Evolutionary conservation across 2,797 vertebrate genomes (phyloP).

Genomic region (Tinamus major): DNA sequence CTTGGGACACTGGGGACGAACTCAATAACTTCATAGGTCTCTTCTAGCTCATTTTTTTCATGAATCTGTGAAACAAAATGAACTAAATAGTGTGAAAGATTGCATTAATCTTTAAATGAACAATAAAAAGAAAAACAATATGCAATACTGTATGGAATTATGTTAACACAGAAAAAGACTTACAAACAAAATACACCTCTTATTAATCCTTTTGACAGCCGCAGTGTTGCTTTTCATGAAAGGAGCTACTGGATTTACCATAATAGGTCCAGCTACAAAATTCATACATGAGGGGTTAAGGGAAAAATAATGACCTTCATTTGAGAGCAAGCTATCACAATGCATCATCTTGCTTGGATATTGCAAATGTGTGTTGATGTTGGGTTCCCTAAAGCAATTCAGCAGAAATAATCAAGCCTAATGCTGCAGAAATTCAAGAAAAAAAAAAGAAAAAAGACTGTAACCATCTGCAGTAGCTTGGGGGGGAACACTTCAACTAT

Average conservation of each 20-base stretch:
- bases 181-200: background rate
- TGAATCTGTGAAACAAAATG: background rate
- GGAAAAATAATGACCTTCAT: conserved; percentile 7
- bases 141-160: background rate
- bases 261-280: background rate
- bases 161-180: background rate
- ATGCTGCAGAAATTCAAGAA: conserved; percentile 44
- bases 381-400: conserved; percentile 52
- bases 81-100: background rate
- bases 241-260: background rate
- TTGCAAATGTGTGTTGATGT: conserved; percentile 28
- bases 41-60: background rate
- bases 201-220: background rate
- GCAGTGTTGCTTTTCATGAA: background rate
- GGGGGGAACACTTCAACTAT: background rate
- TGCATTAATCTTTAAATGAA: conserved; percentile 15
- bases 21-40: background rate
- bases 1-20: background rate
- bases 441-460: conserved; percentile 38
- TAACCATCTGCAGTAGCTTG: conserved; percentile 54
- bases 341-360: conserved; percentile 18
- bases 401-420: conserved; percentile 50
- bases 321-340: conserved; percentile 2
- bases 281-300: conserved; percentile 28
- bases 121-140: conserved; percentile 19